Conservation (phyloP, 1,140 invertebrate genomes). For the Olivierus martensii region DNA sequence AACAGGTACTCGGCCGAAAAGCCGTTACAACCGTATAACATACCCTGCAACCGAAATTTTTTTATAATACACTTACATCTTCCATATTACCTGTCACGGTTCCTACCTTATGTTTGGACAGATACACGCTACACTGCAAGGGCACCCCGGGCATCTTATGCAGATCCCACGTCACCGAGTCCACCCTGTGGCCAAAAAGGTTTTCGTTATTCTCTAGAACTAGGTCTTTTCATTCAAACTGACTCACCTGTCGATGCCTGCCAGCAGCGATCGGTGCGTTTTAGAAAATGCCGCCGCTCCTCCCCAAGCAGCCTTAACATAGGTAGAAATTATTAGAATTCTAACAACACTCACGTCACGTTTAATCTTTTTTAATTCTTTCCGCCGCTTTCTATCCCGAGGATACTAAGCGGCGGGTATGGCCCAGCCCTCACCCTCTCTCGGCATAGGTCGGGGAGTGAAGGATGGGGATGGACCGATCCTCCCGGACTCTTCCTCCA, state of each 20-base stretch:
- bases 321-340: too few species aligned
- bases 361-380: too few species aligned
- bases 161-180: constrained; percentile 98
- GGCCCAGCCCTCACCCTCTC: too few species aligned
- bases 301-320: constrained; percentile 95
- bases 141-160: constrained; percentile 95
- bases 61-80: not conserved
- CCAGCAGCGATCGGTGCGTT: constrained; percentile 76
- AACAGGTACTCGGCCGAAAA: constrained; percentile 96
- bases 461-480: constrained; percentile 1
- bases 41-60: constrained; percentile 44
- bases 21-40: constrained; percentile 88
- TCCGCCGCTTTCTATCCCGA: too few species aligned
- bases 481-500: too few species aligned
- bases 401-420: too few species aligned
- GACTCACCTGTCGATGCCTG: constrained; percentile 55
- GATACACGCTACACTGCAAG: constrained; percentile 90
- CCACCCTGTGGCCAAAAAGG: constrained; percentile 48
- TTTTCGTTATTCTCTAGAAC: too few species aligned
- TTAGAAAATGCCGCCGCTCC: constrained; percentile 82
- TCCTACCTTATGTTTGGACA: constrained; percentile 90
- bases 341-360: too few species aligned
- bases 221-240: too few species aligned
- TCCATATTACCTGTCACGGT: not conserved
- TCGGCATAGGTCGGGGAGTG: constrained; percentile 24